Base-by-base conservation (phyloP, 2,888 invertebrate species). In the Oxyteleia sp. region DNA sequence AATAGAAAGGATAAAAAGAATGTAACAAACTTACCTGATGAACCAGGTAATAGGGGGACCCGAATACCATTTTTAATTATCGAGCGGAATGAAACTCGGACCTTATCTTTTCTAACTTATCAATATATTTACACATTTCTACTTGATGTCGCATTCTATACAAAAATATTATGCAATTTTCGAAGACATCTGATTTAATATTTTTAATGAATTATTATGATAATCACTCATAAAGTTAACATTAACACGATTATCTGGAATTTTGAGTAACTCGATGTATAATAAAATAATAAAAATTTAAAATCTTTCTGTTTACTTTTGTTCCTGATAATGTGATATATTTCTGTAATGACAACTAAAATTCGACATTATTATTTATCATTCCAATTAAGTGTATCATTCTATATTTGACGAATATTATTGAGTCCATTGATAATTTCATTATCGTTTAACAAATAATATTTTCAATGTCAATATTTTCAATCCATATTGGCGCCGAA, bases 1-100 rank as follows among this genome's bases (percentile, higher is more conserved):
- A 51, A 51, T 51, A 51, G 51, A 51, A 51, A 11, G 51, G 13
- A 29, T 51, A 51, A 51, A n/a, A 51, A 51, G 51, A 51, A 51
- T 51, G 29, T 51, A 51, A 51, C 29, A 29, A 51, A 15, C 51
- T 29, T 51, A 51, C 29, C 51, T 15, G 51, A 51, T 51, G 51
- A 51, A 51, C 51, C 29, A 15, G 29, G 29, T 15, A 29, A 15
- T 51, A 26, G 10, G 13, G 8, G 8, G 20, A 29, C 15, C n/a
- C 29, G 29, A 26, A 49, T 26, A 23, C 8, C n/a, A 49, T 20
- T 47, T 47, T 26, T 26, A n/a, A 49, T 49, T 26, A 20, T 18
- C 16, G 18, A 16, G 7, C 23, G 8, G 2, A 35, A 35, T 2
- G 8, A 35, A 35, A 35, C 35, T 35, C 35, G 2, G 11, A 20